Evolutionary conservation across 1,140 invertebrate species (phyloP), one percentile per base, ranked within the genome.

Genomic region (Drosophila prosaltans): DNA sequence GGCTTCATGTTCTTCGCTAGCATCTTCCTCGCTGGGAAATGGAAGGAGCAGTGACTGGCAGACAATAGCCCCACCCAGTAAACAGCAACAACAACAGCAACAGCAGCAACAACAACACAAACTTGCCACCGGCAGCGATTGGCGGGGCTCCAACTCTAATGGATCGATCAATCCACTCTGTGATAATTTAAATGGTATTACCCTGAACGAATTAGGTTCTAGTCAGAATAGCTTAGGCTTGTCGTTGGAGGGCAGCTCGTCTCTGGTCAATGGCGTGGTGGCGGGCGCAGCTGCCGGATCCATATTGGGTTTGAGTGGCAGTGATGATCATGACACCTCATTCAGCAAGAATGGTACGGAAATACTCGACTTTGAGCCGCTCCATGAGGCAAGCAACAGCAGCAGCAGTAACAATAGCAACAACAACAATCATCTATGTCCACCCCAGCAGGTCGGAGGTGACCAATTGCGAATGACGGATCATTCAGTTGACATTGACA

Each of bases 271-370:
- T 77, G 90, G 90, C 51, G 86, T 91, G 5, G 90, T 81, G n/a
- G 90, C 86, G 10, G 90, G 83, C 51, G 90, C 85, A 10, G 74
- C 68, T 10, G 82, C 65, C 10, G 81, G 84, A 48, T 90, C 79
- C 21, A 89, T 89, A 67, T 39, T 86, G 54, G 85, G 72, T 28
- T 65, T 90, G 24, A 71, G 58, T 39, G 79, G 79, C 39, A 79
- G 69, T 64, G 91, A 92, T 51, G 92, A 92, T 24, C 92, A 91
- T 78, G 91, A 92, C 81, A 91, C 88, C 71, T 94, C 94, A 2
- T 94, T 94, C 77, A 94, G 94, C 9, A 94, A 94, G 80, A 94
- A 94, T 75, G 94, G 94, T 28, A 93, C 93, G 26, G 94, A 94
- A 74, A 93, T 94, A 39, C 94, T 91, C 21, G 91, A 92, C 77